A percentile compares a stretch with the other conserved stretches of the same genome.
These are phyloP conservation scores for Lepas anatifera DNA, from an alignment of 2,888 invertebrate species.

Conservation along the genomic window DNA sequence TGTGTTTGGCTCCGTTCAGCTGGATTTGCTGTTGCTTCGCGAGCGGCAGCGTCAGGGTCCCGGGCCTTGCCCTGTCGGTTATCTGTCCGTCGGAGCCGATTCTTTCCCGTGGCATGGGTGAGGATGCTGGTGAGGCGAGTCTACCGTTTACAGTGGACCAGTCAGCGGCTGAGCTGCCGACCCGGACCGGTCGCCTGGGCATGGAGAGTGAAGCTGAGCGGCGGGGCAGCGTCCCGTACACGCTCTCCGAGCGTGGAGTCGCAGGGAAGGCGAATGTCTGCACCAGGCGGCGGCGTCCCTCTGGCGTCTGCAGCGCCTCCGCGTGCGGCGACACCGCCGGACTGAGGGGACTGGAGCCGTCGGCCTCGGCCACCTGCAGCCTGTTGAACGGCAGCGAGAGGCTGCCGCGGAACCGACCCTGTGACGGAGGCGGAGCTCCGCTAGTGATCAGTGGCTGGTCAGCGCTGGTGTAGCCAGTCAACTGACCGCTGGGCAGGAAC, in stretches of 20 bases:
- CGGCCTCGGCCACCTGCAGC: background rate
- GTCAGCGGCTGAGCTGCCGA: constrained; percentile 57
- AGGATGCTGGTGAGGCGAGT: constrained; percentile 76
- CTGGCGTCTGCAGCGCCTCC: constrained; percentile 62
- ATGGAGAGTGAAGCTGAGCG: constrained; percentile 61
- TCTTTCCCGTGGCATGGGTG: constrained; percentile 44
- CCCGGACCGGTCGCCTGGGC: constrained; percentile 38
- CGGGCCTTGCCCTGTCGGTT: too few species aligned
- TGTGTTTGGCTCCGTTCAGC: too few species aligned
- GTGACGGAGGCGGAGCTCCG: too few species aligned
- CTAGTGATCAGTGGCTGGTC: too few species aligned
- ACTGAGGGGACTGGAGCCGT: background rate
- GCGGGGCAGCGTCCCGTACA: constrained; percentile 74
- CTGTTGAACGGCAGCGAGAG: too few species aligned
- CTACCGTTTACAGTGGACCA: constrained; percentile 81
- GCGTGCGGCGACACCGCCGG: background rate
- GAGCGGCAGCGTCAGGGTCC: too few species aligned
- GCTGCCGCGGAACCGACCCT: too few species aligned
- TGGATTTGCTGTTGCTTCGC: too few species aligned
- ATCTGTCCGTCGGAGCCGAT: constrained; percentile 3
- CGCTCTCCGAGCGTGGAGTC: constrained; percentile 71
- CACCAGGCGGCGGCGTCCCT: constrained; percentile 50
- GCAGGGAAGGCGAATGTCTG: constrained; percentile 44
- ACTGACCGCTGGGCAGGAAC: too few species aligned
- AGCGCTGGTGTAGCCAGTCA: too few species aligned